These are phyloP conservation scores for Thereva unica DNA, from an alignment of 2,888 invertebrate species.

Conservation along the genomic window DNA sequence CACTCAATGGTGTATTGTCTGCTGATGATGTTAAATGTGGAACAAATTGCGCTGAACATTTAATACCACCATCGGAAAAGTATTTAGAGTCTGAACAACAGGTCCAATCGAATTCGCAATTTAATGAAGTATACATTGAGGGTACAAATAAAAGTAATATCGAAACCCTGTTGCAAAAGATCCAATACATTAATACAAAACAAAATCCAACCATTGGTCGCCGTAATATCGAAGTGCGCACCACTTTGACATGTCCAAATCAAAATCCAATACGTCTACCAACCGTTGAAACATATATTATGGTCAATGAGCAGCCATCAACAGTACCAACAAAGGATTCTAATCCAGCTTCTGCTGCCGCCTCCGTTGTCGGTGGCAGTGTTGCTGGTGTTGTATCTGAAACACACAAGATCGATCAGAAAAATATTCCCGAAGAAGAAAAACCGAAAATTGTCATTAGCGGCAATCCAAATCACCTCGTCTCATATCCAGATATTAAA, in stretches of 20 bases:
- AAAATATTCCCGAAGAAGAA: conserved; percentile 10
- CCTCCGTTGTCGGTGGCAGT: background rate
- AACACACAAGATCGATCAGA: conserved; percentile 27
- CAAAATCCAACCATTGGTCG: conserved; percentile 94
- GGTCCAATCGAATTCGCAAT: conserved; percentile 66
- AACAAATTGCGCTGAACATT: conserved; percentile 56
- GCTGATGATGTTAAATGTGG: conserved; percentile 54
- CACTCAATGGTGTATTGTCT: conserved; percentile 48
- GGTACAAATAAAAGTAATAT: conserved; percentile 89
- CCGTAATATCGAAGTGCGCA: conserved; percentile 65
- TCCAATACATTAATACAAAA: conserved; percentile 90
- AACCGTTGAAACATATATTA: conserved; percentile 56
- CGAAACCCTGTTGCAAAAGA: conserved; percentile 80
- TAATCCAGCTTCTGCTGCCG: no score
- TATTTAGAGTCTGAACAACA: conserved; percentile 79
- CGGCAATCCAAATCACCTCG: conserved; percentile 55
- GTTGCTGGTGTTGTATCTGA: background rate
- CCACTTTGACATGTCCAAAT: conserved; percentile 54
- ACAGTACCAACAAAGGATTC: conserved; percentile 17
- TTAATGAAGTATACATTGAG: conserved; percentile 84
- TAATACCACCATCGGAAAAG: conserved; percentile 67
- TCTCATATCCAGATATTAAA: conserved; percentile 57
- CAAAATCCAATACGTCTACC: conserved; percentile 54
- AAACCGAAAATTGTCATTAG: conserved; percentile 44
- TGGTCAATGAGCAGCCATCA: conserved; percentile 52